Conservation (phyloP, 1,140 invertebrate species). For the Ruditapes philippinarum region DNA sequence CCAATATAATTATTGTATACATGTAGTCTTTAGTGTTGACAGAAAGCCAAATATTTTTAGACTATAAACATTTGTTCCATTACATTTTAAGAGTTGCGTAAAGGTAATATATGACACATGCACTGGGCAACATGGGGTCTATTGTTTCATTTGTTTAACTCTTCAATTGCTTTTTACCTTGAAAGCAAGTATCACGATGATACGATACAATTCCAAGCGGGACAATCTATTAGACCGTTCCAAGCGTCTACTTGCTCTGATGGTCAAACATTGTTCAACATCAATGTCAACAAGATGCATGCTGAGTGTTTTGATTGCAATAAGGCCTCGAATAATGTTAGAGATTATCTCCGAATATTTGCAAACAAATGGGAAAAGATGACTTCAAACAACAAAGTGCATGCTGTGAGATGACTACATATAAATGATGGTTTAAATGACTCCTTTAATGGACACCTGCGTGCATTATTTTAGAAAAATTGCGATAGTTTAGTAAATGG, state of each 20-base stretch:
- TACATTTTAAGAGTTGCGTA: too few relatives aligned
- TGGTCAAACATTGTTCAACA: conserved; percentile 26
- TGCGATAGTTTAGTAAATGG: too few relatives aligned
- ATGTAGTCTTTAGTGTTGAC: too few relatives aligned
- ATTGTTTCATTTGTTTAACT: conserved; percentile 38
- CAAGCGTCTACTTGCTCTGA: neutral
- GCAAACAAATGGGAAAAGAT: neutral
- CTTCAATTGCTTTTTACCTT: conserved; percentile 10
- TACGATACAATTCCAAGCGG: neutral
- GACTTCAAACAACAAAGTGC: neutral
- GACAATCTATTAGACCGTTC: conserved; percentile 36
- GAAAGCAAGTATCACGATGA: neutral
- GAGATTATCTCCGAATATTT: neutral
- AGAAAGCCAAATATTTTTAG: too few relatives aligned
- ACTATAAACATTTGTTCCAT: too few relatives aligned
- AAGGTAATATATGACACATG: neutral
- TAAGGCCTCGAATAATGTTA: conserved; percentile 15
- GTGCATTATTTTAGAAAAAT: neutral
- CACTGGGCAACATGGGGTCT: neutral
- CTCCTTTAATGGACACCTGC: neutral
- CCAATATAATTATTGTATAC: too few relatives aligned
- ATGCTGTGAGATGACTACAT: neutral
- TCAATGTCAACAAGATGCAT: conserved; percentile 37
- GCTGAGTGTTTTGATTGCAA: conserved; percentile 40
- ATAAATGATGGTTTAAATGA: neutral